Base-by-base conservation (phyloP, 2,888 invertebrate genomes). In the Acanthosepion pharaonis region DNA sequence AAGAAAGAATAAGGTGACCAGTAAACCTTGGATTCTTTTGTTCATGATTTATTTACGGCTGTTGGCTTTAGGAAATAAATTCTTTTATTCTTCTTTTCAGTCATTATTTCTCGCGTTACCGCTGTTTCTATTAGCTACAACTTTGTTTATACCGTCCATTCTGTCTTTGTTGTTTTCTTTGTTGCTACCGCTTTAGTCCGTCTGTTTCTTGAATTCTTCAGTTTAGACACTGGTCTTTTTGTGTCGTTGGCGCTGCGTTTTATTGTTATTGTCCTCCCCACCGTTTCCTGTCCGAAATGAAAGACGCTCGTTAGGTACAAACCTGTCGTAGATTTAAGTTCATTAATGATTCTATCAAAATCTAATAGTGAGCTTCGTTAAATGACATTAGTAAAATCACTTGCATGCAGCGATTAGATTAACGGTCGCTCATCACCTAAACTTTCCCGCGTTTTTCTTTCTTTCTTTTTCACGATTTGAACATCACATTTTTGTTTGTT, bases 331-430 rank as follows among this genome's bases (percentile, higher is more conserved):
- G 78, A 78, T 78, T 33, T 78, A 78, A n/a, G 78, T 78, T 78
- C 78, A 78, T 78, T 78, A 78, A 78, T 78, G 78, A 78, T 78
- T 78, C 78, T 78, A 78, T 78, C 78, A 78, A 78, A 78, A 78
- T 78, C 78, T 78, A 78, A 78, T 78, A n/a, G n/a, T 18, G 78
- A 33, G 33, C 78, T 11, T 78, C 78, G n/a, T 15, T n/a, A 33
- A 78, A 78, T 78, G n/a, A n/a, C 23, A 78, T 78, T 78, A 78
- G 78, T n/a, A 78, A n/a, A 78, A 78, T 78, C 78, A n/a, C 78
- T 78, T 78, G n/a, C 78, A 78, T 78, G 11, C 15, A 5, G 15
- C 11, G n/a, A 78, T 78, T 78, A 78, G 78, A 78, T 78, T 78
- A 78, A 78, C n/a, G 11, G 3, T 11, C 9, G 18, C 33, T 78